phyloP scores from a whole-genome alignment of 2,888 invertebrate genomes.

The Copidosoma aretas region DNA sequence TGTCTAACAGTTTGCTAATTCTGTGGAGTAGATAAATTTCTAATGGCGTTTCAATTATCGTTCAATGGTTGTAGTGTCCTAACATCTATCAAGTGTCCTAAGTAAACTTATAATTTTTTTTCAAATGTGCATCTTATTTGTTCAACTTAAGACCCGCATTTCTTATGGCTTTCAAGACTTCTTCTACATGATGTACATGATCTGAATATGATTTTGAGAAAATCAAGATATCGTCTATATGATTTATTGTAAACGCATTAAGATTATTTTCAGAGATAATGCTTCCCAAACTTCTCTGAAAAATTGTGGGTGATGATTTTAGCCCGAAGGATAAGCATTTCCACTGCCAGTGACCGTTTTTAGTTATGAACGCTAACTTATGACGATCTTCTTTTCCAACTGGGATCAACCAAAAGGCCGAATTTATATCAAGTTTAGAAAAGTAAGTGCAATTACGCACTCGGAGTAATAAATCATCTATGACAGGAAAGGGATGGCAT shows the following conservation, averaged over 20 bases:
- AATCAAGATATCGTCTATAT: conserved; percentile 44
- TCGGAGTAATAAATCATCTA: conserved; percentile 43
- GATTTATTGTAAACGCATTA: conserved; percentile 22
- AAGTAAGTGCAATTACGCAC: conserved; percentile 40
- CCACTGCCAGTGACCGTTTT: conserved; percentile 39
- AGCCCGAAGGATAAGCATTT: conserved; percentile 33
- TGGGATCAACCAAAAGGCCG: conserved; percentile 47
- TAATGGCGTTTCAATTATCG: too few species aligned
- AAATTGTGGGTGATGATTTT: conserved; percentile 40
- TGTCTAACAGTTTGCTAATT: too few species aligned
- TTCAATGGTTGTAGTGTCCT: too few species aligned
- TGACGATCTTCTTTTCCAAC: conserved; percentile 38
- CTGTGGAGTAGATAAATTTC: too few species aligned
- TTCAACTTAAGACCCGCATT: conserved; percentile 13
- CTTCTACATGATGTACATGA: conserved; percentile 40
- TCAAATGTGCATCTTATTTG: conserved; percentile 41
- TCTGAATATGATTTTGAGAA: conserved; percentile 42
- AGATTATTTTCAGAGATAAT: conserved; percentile 35
- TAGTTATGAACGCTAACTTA: conserved; percentile 36
- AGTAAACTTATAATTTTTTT: conserved; percentile 34
- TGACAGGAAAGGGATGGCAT: conserved; percentile 44
- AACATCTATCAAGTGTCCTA: conserved; percentile 30
- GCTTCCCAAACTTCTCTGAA: conserved; percentile 36
- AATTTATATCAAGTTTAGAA: conserved; percentile 44
- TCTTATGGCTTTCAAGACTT: conserved; percentile 40